Percentiles rank a stretch among this genome's conserved stretches.
Evolutionary conservation across 2,113 vertebrate genomes (phyloP).

Genomic region (Pelvicachromis taeniatus): DNA sequence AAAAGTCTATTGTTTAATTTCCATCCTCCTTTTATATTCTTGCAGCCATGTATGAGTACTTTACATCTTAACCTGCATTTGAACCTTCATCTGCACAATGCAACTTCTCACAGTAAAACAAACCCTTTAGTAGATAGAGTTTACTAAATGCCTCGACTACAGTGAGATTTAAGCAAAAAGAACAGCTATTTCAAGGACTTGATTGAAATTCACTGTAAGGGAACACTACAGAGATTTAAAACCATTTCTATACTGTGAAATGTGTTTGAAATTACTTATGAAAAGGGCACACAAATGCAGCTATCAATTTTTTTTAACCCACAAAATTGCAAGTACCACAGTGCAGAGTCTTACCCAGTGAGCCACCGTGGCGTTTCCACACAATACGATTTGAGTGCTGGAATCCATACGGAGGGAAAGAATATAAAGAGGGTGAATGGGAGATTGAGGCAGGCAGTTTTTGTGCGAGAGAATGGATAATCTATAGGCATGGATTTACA

Average conservation of each 20-base stretch:
- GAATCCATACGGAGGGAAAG: constrained; percentile 44
- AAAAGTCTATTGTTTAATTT: background rate
- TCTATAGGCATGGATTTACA: constrained; percentile 66
- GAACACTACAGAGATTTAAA: background rate
- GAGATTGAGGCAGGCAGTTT: constrained; percentile 28
- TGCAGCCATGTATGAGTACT: background rate
- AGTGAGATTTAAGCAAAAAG: background rate
- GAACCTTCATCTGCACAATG: background rate
- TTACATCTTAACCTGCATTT: background rate
- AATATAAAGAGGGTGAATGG: constrained; percentile 29
- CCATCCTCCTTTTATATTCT: background rate
- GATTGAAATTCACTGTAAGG: background rate
- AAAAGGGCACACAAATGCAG: background rate
- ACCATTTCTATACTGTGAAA: background rate
- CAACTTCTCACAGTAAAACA: background rate
- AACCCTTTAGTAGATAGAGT: background rate
- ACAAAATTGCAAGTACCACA: background rate
- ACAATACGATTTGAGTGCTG: constrained; percentile 45
- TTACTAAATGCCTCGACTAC: background rate
- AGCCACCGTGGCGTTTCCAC: constrained; percentile 4
- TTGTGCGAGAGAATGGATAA: constrained; percentile 57
- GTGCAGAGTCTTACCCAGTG: background rate
- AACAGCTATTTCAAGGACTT: background rate
- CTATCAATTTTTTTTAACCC: background rate
- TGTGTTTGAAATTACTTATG: background rate